Evolutionary conservation across 1,140 invertebrate species (phyloP), one percentile per base, ranked within the genome.

Genomic region (Eumaeus atala): DNA sequence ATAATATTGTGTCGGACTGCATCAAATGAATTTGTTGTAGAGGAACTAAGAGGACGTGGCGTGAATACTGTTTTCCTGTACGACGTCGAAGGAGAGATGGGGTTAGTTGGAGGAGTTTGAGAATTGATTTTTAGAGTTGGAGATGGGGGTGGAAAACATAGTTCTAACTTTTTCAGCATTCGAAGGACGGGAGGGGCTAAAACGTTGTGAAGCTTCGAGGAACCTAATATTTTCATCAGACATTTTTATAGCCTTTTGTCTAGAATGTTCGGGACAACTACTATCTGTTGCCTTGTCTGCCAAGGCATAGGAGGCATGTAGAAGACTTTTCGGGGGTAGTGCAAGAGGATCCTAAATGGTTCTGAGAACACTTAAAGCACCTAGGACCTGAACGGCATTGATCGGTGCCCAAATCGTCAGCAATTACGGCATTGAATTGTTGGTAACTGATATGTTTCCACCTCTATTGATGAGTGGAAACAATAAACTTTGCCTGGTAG

Each of bases 371-470:
- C n/a, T 33, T 21, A 18, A 28, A 48, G n/a, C 47, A 48, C 11
- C 47, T 9, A 2, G 47, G 47, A 11, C 8, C 7, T 4, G 47
- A 48, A 1, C 28, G 17, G 18, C 47, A 21, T 12, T 33, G 47
- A 2, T 7, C 11, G 8, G n/a, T 48, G 47, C 2, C 47, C 47
- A 48, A 48, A 48, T 4, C 47, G 17, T 9, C 47, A 48, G 18
- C 47, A 48, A 21, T 48, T 33, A 5, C 21, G 17, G 47, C 47
- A 48, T n/a, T 48, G 28, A n/a, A 48, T 48, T 0, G 44, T 48
- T 4, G 16, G 44, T 38, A 38, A n/a, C n/a, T n/a, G 37, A 12
- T n/a, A 38, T 11, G 37, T 38, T 38, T 38, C 9, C 11, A 38
- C 4, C 3, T 11, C 11, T 5, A 38, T 11, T 11, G 37, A 38